Conservation (phyloP, 1,140 invertebrate genomes). For the Camponotus vicinus region DNA sequence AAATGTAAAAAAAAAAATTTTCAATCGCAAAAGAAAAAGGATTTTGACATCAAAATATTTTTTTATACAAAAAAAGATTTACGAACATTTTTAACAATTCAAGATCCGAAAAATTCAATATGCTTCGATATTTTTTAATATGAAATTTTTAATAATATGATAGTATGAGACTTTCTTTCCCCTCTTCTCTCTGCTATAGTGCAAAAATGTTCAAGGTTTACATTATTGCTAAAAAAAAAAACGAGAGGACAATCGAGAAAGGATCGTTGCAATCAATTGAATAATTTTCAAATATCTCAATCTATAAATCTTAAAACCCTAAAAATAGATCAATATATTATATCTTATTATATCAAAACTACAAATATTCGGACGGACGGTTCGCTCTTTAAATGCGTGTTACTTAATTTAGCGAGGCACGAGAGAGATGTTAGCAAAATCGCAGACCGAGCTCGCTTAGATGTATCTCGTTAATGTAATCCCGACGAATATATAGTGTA, state of each 20-base stretch:
- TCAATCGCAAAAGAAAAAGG: neutral
- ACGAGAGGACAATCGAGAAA: too few relatives aligned
- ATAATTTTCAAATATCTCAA: neutral
- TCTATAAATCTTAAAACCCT: neutral
- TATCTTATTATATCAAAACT: neutral
- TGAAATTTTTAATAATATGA: neutral
- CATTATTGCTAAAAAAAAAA: too few relatives aligned
- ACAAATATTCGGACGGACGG: neutral
- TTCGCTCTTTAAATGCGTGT: slow-evolving; percentile 42
- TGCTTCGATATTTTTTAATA: neutral
- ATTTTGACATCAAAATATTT: neutral
- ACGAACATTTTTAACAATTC: too few relatives aligned
- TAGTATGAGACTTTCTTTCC: neutral
- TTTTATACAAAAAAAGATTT: neutral
- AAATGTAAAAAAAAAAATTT: neutral
- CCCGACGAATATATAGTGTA: neutral
- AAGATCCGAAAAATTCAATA: too few relatives aligned
- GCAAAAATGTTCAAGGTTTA: too few relatives aligned
- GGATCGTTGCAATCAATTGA: neutral
- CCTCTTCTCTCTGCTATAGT: neutral
- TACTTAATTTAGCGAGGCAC: slow-evolving; percentile 43
- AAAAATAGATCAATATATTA: neutral
- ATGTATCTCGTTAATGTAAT: slow-evolving; percentile 56
- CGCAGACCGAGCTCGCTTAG: slow-evolving; percentile 23
- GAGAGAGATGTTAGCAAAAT: slow-evolving; percentile 30